Percentiles rank a stretch among this genome's conserved stretches.
Conservation (phyloP, 2,888 invertebrate species). For the Rhagophthalmus giganteus region DNA sequence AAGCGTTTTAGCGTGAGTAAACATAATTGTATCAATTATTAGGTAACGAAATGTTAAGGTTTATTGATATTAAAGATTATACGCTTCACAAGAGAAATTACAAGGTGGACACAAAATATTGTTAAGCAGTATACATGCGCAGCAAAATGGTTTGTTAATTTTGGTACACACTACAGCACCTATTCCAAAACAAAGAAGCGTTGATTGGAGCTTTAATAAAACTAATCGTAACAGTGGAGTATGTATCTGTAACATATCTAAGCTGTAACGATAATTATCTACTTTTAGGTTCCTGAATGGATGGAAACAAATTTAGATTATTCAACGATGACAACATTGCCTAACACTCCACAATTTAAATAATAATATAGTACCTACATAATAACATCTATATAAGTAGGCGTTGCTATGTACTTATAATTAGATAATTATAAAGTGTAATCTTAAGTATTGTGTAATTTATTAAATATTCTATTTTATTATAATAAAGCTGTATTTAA, state of each 20-base stretch:
- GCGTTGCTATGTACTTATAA: too few species aligned
- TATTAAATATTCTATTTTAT: too few species aligned
- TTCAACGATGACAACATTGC: slow-evolving; percentile 26
- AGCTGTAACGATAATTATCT: slow-evolving; percentile 5
- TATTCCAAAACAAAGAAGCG: too few species aligned
- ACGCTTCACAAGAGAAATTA: slow-evolving; percentile 60
- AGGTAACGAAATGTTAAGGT: too few species aligned
- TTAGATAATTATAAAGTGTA: too few species aligned
- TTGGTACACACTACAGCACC: slow-evolving; percentile 67
- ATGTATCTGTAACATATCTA: too few species aligned
- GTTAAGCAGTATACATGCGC: slow-evolving; percentile 60
- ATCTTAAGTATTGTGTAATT: too few species aligned
- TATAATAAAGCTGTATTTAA: too few species aligned
- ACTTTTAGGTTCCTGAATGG: slow-evolving; percentile 52
- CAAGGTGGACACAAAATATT: slow-evolving; percentile 60
- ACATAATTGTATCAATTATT: too few species aligned
- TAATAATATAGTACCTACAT: background rate
- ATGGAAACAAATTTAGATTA: slow-evolving; percentile 43
- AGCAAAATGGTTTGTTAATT: slow-evolving; percentile 62
- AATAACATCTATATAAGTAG: too few species aligned
- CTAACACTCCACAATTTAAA: slow-evolving; percentile 32
- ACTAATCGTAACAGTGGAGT: too few species aligned
- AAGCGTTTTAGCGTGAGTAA: slow-evolving; percentile 60
- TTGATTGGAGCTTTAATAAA: too few species aligned
- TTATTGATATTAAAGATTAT: slow-evolving; percentile 51